phyloP scores from a whole-genome alignment of 2,888 invertebrate species.

The Dioctria linearis region DNA sequence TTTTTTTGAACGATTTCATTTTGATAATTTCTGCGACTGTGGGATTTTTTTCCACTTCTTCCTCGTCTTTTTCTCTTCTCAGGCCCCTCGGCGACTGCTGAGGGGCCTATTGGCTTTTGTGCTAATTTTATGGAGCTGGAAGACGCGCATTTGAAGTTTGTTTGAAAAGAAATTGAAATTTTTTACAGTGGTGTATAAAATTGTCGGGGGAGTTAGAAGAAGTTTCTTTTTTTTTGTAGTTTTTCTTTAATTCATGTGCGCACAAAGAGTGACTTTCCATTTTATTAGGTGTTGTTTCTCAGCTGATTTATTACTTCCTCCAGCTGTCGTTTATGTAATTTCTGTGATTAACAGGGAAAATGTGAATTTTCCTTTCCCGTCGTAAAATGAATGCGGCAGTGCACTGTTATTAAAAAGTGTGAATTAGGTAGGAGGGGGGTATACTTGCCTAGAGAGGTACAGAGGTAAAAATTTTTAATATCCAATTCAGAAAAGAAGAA shows the following conservation, averaged over 20 bases:
- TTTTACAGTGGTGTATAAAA: constrained; percentile 29
- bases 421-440: too few species aligned
- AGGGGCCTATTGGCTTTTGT: not conserved
- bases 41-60: not conserved
- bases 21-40: constrained; percentile 38
- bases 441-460: too few species aligned
- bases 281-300: not conserved
- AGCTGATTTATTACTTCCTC: not conserved
- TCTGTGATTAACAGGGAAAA: not conserved
- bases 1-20: constrained; percentile 2
- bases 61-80: not conserved
- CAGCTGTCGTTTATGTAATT: not conserved
- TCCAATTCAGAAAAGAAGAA: too few species aligned
- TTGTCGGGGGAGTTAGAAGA: not conserved
- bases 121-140: constrained; percentile 15
- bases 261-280: not conserved
- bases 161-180: constrained; percentile 3
- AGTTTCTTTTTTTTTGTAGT: too few species aligned
- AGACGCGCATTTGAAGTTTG: constrained; percentile 24
- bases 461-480: too few species aligned
- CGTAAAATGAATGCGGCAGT: too few species aligned
- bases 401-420: too few species aligned
- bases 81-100: not conserved
- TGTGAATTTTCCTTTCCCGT: not conserved
- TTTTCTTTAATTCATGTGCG: not conserved